Evolutionary conservation across 2,113 vertebrate genomes (phyloP), one percentile per base, ranked within the genome.

Genomic region (Orycteropus afer): DNA sequence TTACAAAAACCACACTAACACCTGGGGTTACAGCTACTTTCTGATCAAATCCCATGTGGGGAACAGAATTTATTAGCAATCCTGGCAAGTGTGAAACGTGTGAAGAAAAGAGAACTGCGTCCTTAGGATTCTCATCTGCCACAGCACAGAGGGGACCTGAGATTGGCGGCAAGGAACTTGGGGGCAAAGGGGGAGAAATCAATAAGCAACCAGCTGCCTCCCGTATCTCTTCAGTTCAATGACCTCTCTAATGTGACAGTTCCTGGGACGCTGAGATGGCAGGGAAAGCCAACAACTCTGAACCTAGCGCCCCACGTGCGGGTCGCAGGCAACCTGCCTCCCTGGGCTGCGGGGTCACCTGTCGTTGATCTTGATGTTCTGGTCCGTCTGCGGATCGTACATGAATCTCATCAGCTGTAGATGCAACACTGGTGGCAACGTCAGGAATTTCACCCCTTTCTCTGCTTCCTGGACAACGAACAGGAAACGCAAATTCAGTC

Each of bases 321-420:
- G n/a, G n/a, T n/a, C n/a, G n/a, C n/a, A n/a, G n/a, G n/a, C n/a
- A n/a, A n/a, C n/a, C n/a, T n/a, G n/a, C n/a, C n/a, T n/a, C n/a
- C n/a, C n/a, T n/a, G n/a, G 3, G 59, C 11, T 9, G 17, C 40
- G 51, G 14, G 20, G 81, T 96, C 98, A 99, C 99, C 99, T 99
- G 98, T 99, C 99, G 18, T 99, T 99, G 97, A 99, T 99, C 98
- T 99, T 99, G 97, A 99, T 99, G 95, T 99, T 99, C 98, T 99
- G 99, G 99, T 99, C 99, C 11, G 99, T 99, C 97, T 99, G 99
- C 63, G 99, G 99, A 97, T 99, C 99, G 42, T 99, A 99, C 99
- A 99, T 99, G 98, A 99, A 99, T 96, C 99, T 98, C 99, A 99
- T 99, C 94, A 99, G 99, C 91, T 99, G 99, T 94, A 99, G 98